Evolutionary conservation across 2,113 vertebrate species (phyloP), one percentile per base, ranked within the genome.

Genomic region (Lamprologus speciosus): DNA sequence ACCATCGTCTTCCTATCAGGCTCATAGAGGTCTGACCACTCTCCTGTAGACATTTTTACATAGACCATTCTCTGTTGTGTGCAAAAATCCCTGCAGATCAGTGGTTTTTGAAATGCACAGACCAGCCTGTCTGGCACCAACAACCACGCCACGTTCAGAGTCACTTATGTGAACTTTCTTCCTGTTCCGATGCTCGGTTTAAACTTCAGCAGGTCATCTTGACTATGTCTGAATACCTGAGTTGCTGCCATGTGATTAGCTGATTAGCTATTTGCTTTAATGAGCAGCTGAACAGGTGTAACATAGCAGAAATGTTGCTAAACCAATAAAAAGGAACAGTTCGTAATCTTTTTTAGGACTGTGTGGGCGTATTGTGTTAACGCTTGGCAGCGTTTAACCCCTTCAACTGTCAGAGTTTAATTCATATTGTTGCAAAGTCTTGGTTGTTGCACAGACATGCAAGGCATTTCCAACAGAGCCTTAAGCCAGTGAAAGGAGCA

Each of bases 241-340:
- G 42, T 75, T 47, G 70, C 6, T 75, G 23, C 42, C 23, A 19
- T 19, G 16, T 75, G 42, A 75, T 19, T 75, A 28, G 14, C 42
- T 75, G 42, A 8, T 75, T 75, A 75, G 14, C 26, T 28, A 75
- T 28, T 75, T 12, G 70, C 23, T 19, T 45, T 75, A 75, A 31
- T 8, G 9, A 50, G 16, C 70, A 2, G 23, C 26, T 31, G 42
- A 75, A 31, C 70, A 75, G 3, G 16, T 75, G 23, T 28, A 75
- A 47, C 6, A 0, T 47, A 19, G 70, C 1, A 1, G 14, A 28
- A 0, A 75, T 78, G 1, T 75, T 50, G 14, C 9, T 75, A 11
- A 75, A 75, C 42, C 42, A 75, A 47, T 75, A 47, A 47, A 75
- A 75, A 31, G 23, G 6, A 11, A 28, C 14, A 2, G 26, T 75